A percentile compares a stretch with the other conserved stretches of the same genome.
phyloP scores from a whole-genome alignment of 2,113 vertebrate genomes.

The Prionailurus viverrinus region DNA sequence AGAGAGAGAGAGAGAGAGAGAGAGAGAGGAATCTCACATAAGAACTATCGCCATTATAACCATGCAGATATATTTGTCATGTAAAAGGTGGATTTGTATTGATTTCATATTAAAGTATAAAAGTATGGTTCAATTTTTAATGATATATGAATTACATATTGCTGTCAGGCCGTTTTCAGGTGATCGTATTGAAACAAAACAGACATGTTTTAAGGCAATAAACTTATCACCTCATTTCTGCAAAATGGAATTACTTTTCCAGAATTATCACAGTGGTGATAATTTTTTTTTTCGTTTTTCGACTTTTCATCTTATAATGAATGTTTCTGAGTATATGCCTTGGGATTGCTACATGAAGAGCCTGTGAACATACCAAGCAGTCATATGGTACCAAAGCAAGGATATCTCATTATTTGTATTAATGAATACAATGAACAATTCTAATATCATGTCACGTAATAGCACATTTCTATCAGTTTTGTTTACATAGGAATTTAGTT shows the following conservation, averaged over 20 bases:
- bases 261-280: not conserved
- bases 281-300: not conserved
- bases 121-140: not conserved
- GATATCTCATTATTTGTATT: not conserved
- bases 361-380: not conserved
- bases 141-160: not conserved
- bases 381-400: not conserved
- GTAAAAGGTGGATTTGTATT: not conserved
- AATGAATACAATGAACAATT: not conserved
- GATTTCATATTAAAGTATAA: not conserved
- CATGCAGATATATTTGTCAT: not conserved
- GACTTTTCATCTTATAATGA: not conserved
- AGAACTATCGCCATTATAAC: not conserved
- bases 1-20: not conserved
- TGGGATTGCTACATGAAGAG: not conserved
- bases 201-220: not conserved
- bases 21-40: too few species aligned
- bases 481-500: not conserved
- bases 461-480: not conserved
- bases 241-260: not conserved
- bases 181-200: not conserved
- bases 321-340: not conserved
- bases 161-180: not conserved
- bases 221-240: not conserved
- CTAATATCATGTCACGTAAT: rapidly evolving